A percentile compares a stretch with the other conserved stretches of the same genome.
Evolutionary conservation across 1,140 invertebrate genomes (phyloP).

Genomic region (Oscheius sp.): DNA sequence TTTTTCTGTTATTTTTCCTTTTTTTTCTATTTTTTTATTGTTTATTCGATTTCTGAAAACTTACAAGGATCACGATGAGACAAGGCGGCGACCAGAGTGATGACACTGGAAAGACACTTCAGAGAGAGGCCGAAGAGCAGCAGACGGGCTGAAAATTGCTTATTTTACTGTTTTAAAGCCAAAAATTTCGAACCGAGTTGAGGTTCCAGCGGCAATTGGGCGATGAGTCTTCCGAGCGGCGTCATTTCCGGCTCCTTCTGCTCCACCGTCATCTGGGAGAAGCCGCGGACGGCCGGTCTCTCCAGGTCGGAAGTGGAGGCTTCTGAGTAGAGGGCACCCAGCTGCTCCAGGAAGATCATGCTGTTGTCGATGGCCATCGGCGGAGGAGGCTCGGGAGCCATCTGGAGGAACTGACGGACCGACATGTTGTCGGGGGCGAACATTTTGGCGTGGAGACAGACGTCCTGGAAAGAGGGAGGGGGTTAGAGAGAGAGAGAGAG

Average conservation of each 20-base stretch:
- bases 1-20: neutral
- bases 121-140: constrained; percentile 83
- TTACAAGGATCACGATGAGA: constrained; percentile 73
- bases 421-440: constrained; percentile 74
- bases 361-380: constrained; percentile 68
- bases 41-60: constrained; percentile 38
- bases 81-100: constrained; percentile 84
- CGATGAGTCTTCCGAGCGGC: constrained; percentile 78
- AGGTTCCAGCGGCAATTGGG: constrained; percentile 86
- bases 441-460: constrained; percentile 86
- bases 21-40: neutral
- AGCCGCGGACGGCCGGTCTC: no score
- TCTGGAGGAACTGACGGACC: constrained; percentile 77
- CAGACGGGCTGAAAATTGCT: constrained; percentile 72
- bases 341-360: constrained; percentile 53
- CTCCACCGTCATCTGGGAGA: neutral
- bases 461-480: constrained; percentile 68
- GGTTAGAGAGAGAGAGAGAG: constrained; percentile 17
- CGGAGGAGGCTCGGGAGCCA: constrained; percentile 80
- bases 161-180: neutral
- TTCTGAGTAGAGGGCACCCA: constrained; percentile 48
- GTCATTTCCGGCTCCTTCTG: constrained; percentile 70
- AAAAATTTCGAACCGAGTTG: constrained; percentile 66
- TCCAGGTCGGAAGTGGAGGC: neutral
- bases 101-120: constrained; percentile 87